Evolutionary conservation across 2,888 invertebrate species (phyloP), one percentile per base, ranked within the genome.

Genomic region (Limenitis camilla): DNA sequence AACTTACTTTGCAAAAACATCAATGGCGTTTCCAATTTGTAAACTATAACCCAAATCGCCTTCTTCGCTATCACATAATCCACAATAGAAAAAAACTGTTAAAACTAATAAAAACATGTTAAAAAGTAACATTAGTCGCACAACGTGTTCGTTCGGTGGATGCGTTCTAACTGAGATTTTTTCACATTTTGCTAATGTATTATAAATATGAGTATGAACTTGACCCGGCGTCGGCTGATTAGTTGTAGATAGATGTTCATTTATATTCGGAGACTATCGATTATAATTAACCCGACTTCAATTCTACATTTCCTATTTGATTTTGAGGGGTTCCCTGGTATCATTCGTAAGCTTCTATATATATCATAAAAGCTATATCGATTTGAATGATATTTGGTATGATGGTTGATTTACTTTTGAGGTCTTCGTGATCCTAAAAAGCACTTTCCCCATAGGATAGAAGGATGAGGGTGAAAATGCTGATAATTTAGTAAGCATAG

Each of bases 211-310:
- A 58, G 60, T 63, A 49, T 83, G 82, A 82, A 84, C 86, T 87
- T 87, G 86, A 86, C 84, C 86, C 67, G 66, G 66, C 82, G 83
- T 86, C 67, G 66, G 66, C 82, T 84, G 82, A 85, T 84, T 83
- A 82, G 76, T 48, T 52, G 41, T 48, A 48, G 52, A 67, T 61
- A 64, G 61, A 40, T 40, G 40, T 31, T 32, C 31, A 42, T 41
- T 42, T 10, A 42, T 36, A 36, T 10, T 36, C 19, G 19, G 19
- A 19, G 19, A 1, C 19, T 19, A 19, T 19, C 19, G 19, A 19
- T 19, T 19, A 19, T 3, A 19, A 19, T 19, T 19, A 19, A 19
- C 19, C 19, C 19, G 19, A 19, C 19, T 19, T 19, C 19, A 19
- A 19, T 19, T 19, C 19, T 2, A 19, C 19, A 19, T 19, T 19